Evolutionary conservation across 2,888 invertebrate species (phyloP), one percentile per base, ranked within the genome.

Genomic region (Ornithoptera priamus): DNA sequence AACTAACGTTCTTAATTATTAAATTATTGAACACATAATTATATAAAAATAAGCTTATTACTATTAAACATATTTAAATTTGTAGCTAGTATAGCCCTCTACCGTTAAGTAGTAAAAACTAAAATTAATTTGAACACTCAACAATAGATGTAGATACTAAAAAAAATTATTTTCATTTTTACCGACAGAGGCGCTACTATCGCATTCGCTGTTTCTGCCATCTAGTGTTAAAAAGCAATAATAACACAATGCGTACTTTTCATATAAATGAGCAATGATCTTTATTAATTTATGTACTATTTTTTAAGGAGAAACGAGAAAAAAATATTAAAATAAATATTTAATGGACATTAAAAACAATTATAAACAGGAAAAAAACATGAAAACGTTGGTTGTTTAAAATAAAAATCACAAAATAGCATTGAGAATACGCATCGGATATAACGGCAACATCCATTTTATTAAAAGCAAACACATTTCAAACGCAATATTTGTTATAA

Each of bases 101-200:
- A 73, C 74, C 67, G 76, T 67, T 60, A 78, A 85, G 76, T 85
- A 87, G 88, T 62, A 39, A 56, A 65, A 72, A 71, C 50, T 66
- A 67, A 59, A 36, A 10, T 53, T 5, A 59, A 15, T 50, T 50
- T 5, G 12, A 5, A 73, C 75, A 75, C 56, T 75, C 15, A 6
- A 50, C 69, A 60, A 66, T 70, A 80, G 80, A 78, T 75, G 76
- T 66, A 77, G 39, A 0, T 1, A 53, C 64, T 39, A 0, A 3
- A 50, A 50, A 0, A 15, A 50, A 1, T 50, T 57, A 58, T 12
- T 15, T 66, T 56, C 7, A 57, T 67, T 46, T 20, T 65, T 12
- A 4, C 56, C 76, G 65, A 62, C n/a, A 24, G 73, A 53, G 70
- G 74, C 80, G 76, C 76, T 75, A 59, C 8, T 62, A 59, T 71